Base-by-base conservation (phyloP, 2,113 vertebrate genomes). In the Malurus elegans region DNA sequence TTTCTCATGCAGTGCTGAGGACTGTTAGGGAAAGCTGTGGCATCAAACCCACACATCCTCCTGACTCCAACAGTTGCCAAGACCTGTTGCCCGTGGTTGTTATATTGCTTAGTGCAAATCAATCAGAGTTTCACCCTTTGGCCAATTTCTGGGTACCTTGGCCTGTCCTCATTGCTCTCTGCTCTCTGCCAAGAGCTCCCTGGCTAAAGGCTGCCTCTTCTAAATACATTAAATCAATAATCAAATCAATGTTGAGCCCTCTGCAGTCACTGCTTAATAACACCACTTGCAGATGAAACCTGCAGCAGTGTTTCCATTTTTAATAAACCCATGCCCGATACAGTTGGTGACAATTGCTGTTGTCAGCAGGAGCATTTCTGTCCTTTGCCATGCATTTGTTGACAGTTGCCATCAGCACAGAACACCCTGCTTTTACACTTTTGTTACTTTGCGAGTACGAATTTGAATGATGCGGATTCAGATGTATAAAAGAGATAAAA, bases 401-500 rank as follows among this genome's bases (percentile, higher is more conserved):
- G 98, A 98, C 98, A 98, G 92, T 98, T 97, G 97, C 94, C 86
- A 97, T 96, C 96, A 89, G 94, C 92, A 90, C 48, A 65, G 97
- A 98, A 97, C 97, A 97, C 98, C 96, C 95, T 96, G 94, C 97
- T 97, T 94, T 98, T 98, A 97, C 95, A 96, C 96, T 98, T 96
- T 97, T 98, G 98, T 98, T 98, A 97, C 98, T 98, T 98, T 97
- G 92, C 96, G 96, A 97, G 97, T 98, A 97, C 97, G 95, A 97
- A 98, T 98, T 98, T 98, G 97, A 98, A 98, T 98, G 97, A 88
- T 95, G 93, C 95, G 97, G 98, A 98, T 98, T 98, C 97, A 98
- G 97, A 98, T 98, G 98, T 98, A 97, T 97, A 98, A 98, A 98
- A 98, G 97, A 98, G 98, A 98, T 98, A 98, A 98, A 97, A 98